Evolutionary conservation across 2,888 invertebrate species (phyloP), one percentile per base, ranked within the genome.

Genomic region (Heliconius charithonia): DNA sequence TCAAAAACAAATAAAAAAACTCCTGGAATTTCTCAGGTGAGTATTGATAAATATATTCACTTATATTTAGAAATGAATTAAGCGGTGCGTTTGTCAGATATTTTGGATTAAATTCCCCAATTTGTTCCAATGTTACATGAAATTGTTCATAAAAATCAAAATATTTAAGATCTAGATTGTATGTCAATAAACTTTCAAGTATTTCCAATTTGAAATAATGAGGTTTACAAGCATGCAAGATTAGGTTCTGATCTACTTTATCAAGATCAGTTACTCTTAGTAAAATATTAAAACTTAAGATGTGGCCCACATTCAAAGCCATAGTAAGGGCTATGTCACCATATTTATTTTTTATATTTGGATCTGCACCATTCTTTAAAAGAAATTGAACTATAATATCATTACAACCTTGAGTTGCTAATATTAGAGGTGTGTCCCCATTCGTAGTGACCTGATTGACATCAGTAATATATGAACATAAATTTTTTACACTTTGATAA

Each of bases 141-240:
- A 91, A 92, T 72, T 85, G 85, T 78, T 92, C 92, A 81, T 83
- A 83, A 78, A 88, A 89, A 84, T 92, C 88, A 86, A 93, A 95
- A 83, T 91, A 94, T 41, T 92, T 91, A 16, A 92, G 90, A 0
- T 92, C 93, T 62, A 95, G 84, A 82, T 93, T 88, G 82, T 91
- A 88, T 77, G 85, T 86, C n/a, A 95, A 84, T 27, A 95, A 84
- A 73, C 89, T 86, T 83, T 91, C 89, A 62, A 95, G 85, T 76
- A 93, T 92, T 82, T 92, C 92, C 83, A 92, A 89, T 76, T 91
- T 90, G 78, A 95, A 95, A 82, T 89, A 91, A 82, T 93, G 91
- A 70, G 95, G 94, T 80, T 92, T 94, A 82, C 92, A 95, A 45
- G 94, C 93, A 70, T 87, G 83, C 6, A 90, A 85, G 63, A 95